Conservation (phyloP, 2,888 invertebrate species). For the Hyles lineata region DNA sequence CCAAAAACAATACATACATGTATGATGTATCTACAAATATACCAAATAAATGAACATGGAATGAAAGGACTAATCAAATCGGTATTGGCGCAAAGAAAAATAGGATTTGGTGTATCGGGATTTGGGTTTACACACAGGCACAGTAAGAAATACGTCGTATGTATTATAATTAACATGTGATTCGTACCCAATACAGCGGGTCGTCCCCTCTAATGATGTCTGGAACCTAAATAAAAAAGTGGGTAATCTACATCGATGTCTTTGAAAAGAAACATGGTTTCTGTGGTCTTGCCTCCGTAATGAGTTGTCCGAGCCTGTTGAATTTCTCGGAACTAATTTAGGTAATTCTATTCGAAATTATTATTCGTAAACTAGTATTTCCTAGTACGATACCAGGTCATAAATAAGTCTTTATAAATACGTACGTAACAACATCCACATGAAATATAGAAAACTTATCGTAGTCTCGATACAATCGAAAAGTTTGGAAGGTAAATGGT, state of each 20-base stretch:
- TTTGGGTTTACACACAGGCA: conserved; percentile 5
- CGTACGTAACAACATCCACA: no score
- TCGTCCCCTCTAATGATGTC: conserved; percentile 10
- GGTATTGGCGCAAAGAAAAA: background rate
- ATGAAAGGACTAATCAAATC: background rate
- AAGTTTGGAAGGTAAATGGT: no score
- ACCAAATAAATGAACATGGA: background rate
- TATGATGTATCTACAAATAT: background rate
- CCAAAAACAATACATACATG: background rate
- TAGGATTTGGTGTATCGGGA: conserved; percentile 9
- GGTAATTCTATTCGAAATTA: no score
- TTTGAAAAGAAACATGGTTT: conserved; percentile 2
- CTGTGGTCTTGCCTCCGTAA: background rate
- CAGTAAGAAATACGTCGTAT: conserved; percentile 2
- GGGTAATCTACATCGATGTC: background rate
- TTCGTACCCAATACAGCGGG: conserved; percentile 1
- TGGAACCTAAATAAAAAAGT: conserved; percentile 32
- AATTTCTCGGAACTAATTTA: no score
- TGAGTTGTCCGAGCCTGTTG: background rate
- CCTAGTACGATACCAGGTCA: no score
- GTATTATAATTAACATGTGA: conserved; percentile 3
- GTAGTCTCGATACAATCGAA: no score
- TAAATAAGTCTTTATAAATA: no score
- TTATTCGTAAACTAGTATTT: no score
- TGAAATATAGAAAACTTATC: no score